Percentiles rank a stretch among this genome's conserved stretches.
These are phyloP conservation scores for Dicentrarchus labrax DNA, from an alignment of 2,113 vertebrate species.

Conservation along the genomic window DNA sequence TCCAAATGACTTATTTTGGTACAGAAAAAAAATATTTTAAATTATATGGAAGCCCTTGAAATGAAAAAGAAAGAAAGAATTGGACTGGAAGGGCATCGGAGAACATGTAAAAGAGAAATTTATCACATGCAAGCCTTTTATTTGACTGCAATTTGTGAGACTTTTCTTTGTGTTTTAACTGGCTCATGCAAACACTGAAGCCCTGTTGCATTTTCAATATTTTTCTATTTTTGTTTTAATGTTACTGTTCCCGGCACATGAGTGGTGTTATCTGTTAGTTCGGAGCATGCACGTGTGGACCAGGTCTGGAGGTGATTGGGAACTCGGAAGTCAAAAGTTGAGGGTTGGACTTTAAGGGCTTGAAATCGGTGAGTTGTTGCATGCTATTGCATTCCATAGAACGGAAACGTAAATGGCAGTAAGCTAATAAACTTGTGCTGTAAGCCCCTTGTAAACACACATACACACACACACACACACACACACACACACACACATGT, in stretches of 20 bases:
- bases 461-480: constrained; percentile 48
- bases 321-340: background rate
- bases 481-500: constrained; percentile 58
- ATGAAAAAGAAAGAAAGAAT: background rate
- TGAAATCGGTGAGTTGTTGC: constrained; percentile 47
- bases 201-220: background rate
- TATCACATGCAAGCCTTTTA: constrained; percentile 12
- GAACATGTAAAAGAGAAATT: background rate
- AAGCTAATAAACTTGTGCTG: constrained; percentile 75
- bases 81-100: background rate
- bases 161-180: constrained; percentile 7
- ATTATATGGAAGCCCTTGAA: constrained; percentile 71
- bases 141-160: constrained; percentile 12
- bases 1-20: constrained; percentile 28
- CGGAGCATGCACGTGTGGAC: constrained; percentile 51
- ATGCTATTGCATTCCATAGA: constrained; percentile 75
- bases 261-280: constrained; percentile 27
- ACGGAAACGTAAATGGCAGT: constrained; percentile 75
- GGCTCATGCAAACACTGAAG: constrained; percentile 57
- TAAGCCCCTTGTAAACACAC: constrained; percentile 58
- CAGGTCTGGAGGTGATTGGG: background rate
- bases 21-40: constrained; percentile 30
- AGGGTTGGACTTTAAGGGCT: constrained; percentile 29
- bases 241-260: constrained; percentile 42
- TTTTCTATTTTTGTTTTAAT: background rate